These are phyloP conservation scores for Harpalus rubripes DNA, from an alignment of 2,888 invertebrate species.

Conservation along the genomic window DNA sequence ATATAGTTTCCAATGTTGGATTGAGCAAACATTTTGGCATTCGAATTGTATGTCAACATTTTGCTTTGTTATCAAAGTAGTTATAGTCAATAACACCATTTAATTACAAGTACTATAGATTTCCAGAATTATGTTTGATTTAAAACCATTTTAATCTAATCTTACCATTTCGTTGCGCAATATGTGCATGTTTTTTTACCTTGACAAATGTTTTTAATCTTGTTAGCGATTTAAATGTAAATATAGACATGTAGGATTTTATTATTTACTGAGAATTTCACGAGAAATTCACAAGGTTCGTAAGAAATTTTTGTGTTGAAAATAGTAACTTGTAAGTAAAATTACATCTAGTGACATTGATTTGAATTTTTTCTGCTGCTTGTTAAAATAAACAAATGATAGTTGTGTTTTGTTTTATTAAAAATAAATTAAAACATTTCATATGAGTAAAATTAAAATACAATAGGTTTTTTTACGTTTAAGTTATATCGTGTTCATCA, in stretches of 20 bases:
- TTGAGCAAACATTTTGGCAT: slow-evolving; percentile 35
- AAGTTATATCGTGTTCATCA: slow-evolving; percentile 16
- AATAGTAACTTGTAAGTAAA: slow-evolving; percentile 31
- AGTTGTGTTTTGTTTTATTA: neutral
- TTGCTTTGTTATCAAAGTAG: slow-evolving; percentile 16
- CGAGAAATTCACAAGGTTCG: slow-evolving; percentile 12
- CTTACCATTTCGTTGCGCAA: slow-evolving; percentile 32
- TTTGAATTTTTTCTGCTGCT: slow-evolving; percentile 15
- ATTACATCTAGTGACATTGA: slow-evolving; percentile 31
- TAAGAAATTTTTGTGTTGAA: slow-evolving; percentile 11
- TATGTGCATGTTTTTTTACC: slow-evolving; percentile 46
- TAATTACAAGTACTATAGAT: neutral
- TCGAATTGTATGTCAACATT: slow-evolving; percentile 4
- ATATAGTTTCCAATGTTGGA: neutral
- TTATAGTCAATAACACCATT: neutral
- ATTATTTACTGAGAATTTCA: slow-evolving; percentile 42
- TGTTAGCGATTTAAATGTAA: slow-evolving; percentile 55
- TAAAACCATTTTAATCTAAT: slow-evolving; percentile 7
- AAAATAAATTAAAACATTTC: slow-evolving; percentile 9
- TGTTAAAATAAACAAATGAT: slow-evolving; percentile 13
- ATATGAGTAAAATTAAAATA: slow-evolving; percentile 16
- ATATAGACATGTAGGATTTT: slow-evolving; percentile 29
- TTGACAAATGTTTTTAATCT: slow-evolving; percentile 51
- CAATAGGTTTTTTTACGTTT: slow-evolving; percentile 25
- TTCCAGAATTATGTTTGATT: neutral